These are phyloP conservation scores for Beris morrisii DNA, from an alignment of 2,888 invertebrate species.

Conservation along the genomic window DNA sequence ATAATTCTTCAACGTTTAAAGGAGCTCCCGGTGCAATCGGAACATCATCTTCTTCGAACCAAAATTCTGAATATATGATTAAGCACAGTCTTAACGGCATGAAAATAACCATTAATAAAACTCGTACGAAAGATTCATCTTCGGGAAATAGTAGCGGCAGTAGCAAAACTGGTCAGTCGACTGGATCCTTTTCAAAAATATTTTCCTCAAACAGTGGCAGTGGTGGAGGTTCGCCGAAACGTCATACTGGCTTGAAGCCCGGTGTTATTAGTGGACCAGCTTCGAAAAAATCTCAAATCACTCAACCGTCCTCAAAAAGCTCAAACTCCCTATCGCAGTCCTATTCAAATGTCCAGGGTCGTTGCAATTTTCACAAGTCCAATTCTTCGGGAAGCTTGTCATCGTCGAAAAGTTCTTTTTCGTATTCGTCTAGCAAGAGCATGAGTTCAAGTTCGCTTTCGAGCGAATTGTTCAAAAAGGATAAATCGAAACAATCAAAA, in stretches of 20 bases:
- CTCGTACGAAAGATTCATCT: slow-evolving; percentile 72
- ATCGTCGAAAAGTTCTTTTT: slow-evolving; percentile 42
- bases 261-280: slow-evolving; percentile 86
- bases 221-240: slow-evolving; percentile 72
- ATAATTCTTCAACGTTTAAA: slow-evolving; percentile 9
- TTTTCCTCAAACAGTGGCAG: slow-evolving; percentile 51
- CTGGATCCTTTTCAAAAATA: slow-evolving; percentile 43
- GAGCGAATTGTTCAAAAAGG: slow-evolving; percentile 42
- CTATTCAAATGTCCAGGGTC: slow-evolving; percentile 39
- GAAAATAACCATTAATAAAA: slow-evolving; percentile 90
- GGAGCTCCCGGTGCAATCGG: background rate
- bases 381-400: slow-evolving; percentile 53
- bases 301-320: background rate
- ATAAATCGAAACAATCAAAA: slow-evolving; percentile 29
- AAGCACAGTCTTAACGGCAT: slow-evolving; percentile 84
- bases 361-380: slow-evolving; percentile 54
- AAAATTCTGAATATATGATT: slow-evolving; percentile 85
- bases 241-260: slow-evolving; percentile 80
- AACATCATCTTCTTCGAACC: slow-evolving; percentile 53
- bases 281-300: slow-evolving; percentile 64
- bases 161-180: slow-evolving; percentile 56
- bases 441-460: slow-evolving; percentile 53
- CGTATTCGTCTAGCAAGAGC: slow-evolving; percentile 47
- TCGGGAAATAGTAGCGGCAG: slow-evolving; percentile 52
- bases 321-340: slow-evolving; percentile 4